These are phyloP conservation scores for Hylia prasina DNA, from an alignment of 2,113 vertebrate species.

Conservation along the genomic window DNA sequence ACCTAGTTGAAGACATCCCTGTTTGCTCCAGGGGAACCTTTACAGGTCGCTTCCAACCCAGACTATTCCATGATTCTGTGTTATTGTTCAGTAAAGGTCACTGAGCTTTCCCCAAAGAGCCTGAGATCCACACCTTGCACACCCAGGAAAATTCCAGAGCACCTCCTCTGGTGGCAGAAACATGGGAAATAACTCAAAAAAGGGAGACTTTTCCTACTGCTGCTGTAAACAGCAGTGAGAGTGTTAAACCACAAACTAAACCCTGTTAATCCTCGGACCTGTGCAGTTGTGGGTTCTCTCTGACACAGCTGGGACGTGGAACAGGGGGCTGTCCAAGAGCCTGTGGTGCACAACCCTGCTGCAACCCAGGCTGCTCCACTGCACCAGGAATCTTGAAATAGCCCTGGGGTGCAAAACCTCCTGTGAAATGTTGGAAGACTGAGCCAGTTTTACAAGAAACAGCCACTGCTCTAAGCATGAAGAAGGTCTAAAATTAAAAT, in stretches of 20 bases:
- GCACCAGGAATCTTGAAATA: neutral
- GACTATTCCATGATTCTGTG: neutral
- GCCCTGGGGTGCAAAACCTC: neutral
- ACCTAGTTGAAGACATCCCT: neutral
- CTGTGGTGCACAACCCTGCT: too few species aligned
- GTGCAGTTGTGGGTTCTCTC: neutral
- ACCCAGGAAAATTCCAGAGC: neutral
- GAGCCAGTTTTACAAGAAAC: neutral
- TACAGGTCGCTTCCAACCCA: neutral
- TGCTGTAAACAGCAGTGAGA: neutral
- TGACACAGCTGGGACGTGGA: neutral
- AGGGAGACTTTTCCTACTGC: neutral
- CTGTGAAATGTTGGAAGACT: neutral
- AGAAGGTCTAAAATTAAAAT: neutral
- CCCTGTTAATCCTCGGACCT: neutral
- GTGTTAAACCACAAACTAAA: neutral
- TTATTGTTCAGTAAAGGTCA: neutral
- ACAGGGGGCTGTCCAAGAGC: neutral
- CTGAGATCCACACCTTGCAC: neutral
- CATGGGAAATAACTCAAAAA: neutral
- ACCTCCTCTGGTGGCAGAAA: neutral
- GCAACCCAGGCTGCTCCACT: neutral
- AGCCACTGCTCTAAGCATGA: neutral
- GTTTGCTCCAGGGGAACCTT: neutral
- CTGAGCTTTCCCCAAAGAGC: neutral